phyloP scores from a whole-genome alignment of 1,140 invertebrate genomes.

The Heliconius himera region DNA sequence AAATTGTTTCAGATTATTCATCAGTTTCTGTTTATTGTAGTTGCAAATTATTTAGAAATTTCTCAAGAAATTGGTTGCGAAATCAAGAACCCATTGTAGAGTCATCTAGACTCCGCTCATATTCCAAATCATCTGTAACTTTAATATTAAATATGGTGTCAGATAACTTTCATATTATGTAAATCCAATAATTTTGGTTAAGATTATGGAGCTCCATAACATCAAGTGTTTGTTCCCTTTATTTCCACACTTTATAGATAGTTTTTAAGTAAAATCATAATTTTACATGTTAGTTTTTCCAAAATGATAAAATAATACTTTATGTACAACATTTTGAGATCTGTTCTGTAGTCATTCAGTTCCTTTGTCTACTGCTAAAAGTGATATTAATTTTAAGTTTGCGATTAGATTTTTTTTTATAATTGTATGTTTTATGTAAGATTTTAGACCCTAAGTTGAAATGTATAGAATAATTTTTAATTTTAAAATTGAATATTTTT shows the following conservation, averaged over 20 bases:
- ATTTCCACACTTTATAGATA: background rate
- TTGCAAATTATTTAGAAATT: too few species aligned
- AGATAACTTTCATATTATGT: too few species aligned
- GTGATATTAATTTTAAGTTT: conserved; percentile 74
- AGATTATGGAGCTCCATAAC: too few species aligned
- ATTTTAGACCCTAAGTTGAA: conserved; percentile 20
- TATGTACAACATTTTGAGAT: conserved; percentile 29
- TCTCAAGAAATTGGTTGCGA: too few species aligned
- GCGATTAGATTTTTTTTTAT: conserved; percentile 44
- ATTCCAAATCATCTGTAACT: too few species aligned
- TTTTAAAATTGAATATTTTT: background rate
- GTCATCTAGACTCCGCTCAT: too few species aligned
- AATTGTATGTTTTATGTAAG: conserved; percentile 23
- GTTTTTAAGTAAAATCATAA: background rate
- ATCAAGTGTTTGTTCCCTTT: background rate
- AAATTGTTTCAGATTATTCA: too few species aligned
- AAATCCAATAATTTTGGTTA: too few species aligned
- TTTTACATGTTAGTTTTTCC: background rate
- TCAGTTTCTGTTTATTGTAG: too few species aligned
- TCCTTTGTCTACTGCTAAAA: conserved; percentile 68
- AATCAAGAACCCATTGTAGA: too few species aligned
- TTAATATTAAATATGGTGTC: too few species aligned
- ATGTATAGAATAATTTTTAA: conserved; percentile 25
- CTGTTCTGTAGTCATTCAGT: conserved; percentile 57
- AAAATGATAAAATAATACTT: background rate